Evolutionary conservation across 2,113 vertebrate genomes (phyloP), one percentile per base, ranked within the genome.

Genomic region (Archilochus colubris): DNA sequence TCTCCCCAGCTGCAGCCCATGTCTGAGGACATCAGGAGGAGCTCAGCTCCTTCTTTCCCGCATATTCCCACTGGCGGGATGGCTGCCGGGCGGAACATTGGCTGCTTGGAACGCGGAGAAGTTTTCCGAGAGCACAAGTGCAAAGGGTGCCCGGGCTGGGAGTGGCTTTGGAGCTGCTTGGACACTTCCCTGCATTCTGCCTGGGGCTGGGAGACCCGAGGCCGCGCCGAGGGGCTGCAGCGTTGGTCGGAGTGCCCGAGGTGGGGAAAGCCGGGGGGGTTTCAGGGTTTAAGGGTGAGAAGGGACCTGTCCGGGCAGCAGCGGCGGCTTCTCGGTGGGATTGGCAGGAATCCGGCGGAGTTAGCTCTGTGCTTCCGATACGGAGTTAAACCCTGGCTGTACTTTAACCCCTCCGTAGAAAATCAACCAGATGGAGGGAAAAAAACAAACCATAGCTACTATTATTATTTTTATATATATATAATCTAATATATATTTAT

Each of bases 221-320:
- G 33, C 44, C 3, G 30, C 21, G 25, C 58, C 8, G 28, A 61
- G 82, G 38, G 78, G 25, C 81, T 19, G 44, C 78, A 9, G 38
- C 3, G 0, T 2, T 4, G 61, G 16, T 40, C 25, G 6, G 0
- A 10, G 59, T 2, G 72, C 23, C 74, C 3, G 2, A 75, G 83
- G 83, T 82, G 72, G 83, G 93, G 33, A 13, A 0, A 0, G 55
- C 28, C 1, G 12, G 0, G 46, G 20, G 53, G 40, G 1, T 3
- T 21, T 21, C 58, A 6, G 0, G 22, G 79, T 40, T 4, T 10
- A 0, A 13, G 68, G 63, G 24, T 1, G 10, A 55, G 31, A 2
- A 7, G 5, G 4, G 20, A 33, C 10, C 33, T 3, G 2, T 54
- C 8, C 48, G 16, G 1, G 61, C 64, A 36, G 40, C 2, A 6